These are phyloP conservation scores for Lampris megalopsis DNA, from an alignment of 2,113 vertebrate genomes.

Conservation along the genomic window DNA sequence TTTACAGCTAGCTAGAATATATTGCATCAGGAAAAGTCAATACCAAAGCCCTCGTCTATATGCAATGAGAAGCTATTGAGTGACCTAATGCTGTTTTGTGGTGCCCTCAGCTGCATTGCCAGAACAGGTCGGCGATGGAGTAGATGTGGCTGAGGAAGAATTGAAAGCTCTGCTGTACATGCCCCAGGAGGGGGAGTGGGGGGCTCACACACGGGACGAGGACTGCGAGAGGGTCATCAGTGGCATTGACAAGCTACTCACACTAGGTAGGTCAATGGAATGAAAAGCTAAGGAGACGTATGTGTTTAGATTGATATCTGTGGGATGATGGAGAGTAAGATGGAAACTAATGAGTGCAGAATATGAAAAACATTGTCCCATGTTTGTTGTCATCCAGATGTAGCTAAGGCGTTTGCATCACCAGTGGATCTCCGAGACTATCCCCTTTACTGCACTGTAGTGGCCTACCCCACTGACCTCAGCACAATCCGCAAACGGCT, in stretches of 20 bases:
- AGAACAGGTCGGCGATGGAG: conserved; percentile 92
- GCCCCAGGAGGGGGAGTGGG: conserved; percentile 98
- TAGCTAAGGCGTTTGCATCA: conserved; percentile 92
- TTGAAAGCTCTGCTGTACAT: conserved; percentile 90
- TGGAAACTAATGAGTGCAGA: too few species aligned
- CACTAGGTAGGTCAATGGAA: conserved; percentile 84
- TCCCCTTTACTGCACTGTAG: conserved; percentile 96
- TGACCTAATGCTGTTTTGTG: neutral
- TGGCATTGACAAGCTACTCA: conserved; percentile 92
- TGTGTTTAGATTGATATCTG: too few species aligned
- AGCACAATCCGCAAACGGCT: conserved; percentile 91
- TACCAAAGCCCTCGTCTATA: too few species aligned
- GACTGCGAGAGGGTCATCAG: conserved; percentile 92
- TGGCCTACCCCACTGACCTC: conserved; percentile 96
- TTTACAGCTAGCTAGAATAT: too few species aligned
- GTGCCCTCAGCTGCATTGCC: conserved; percentile 82
- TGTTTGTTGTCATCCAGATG: conserved; percentile 81
- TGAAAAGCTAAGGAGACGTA: too few species aligned
- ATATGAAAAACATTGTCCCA: too few species aligned
- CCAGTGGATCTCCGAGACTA: conserved; percentile 96
- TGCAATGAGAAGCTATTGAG: too few species aligned
- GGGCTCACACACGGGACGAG: conserved; percentile 90
- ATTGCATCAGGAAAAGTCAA: too few species aligned
- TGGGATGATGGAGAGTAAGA: too few species aligned
- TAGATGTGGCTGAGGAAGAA: conserved; percentile 93